phyloP scores from a whole-genome alignment of 1,140 invertebrate species.

The Leptopilina clavipes region DNA sequence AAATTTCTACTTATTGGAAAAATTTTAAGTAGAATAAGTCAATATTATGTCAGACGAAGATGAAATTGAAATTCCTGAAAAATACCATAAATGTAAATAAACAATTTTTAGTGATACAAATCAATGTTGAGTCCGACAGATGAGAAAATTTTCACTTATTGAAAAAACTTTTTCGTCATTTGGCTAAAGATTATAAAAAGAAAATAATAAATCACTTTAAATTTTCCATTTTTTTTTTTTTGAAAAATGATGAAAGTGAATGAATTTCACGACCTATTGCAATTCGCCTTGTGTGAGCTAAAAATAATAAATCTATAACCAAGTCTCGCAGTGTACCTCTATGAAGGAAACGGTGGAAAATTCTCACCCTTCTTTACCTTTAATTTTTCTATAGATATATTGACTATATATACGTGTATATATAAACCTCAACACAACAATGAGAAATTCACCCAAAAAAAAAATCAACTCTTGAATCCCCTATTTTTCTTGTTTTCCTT shows the following conservation, averaged over 20 bases:
- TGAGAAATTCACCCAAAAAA: not conserved
- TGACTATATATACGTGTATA: no score
- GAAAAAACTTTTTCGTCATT: no score
- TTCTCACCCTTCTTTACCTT: not conserved
- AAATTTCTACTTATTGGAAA: no score
- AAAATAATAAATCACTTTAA: not conserved
- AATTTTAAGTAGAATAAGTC: no score
- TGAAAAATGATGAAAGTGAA: not conserved
- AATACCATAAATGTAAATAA: no score
- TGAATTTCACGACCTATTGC: not conserved
- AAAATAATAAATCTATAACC: conserved; percentile 29
- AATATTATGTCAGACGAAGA: no score
- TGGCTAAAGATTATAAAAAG: not conserved
- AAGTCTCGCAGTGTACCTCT: not conserved
- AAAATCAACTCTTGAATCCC: not conserved
- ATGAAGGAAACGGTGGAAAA: not conserved
- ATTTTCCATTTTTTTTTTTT: not conserved
- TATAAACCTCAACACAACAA: not conserved
- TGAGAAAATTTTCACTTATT: no score
- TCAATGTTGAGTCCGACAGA: no score
- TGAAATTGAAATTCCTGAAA: no score
- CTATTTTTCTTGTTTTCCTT: not conserved
- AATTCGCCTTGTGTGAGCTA: conserved; percentile 5
- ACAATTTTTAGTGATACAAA: no score
- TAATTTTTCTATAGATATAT: not conserved